Percentiles rank a stretch among this genome's conserved stretches.
These are phyloP conservation scores for Thalpophila matura DNA, from an alignment of 2,888 invertebrate genomes.

Conservation along the genomic window DNA sequence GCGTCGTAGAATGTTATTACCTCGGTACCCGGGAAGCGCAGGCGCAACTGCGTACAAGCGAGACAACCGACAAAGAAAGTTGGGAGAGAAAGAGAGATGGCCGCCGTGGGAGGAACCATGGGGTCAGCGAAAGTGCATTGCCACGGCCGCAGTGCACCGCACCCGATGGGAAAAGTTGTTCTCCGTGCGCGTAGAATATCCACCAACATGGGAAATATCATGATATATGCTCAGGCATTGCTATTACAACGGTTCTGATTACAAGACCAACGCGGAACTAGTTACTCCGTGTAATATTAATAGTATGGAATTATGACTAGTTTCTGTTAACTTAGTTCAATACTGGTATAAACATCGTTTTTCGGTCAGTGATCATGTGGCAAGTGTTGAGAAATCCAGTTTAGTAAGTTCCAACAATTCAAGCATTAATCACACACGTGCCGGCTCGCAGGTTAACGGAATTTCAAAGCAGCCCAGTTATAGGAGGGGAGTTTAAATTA, in stretches of 20 bases:
- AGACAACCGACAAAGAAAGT: conserved; percentile 80
- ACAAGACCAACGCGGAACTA: conserved; percentile 16
- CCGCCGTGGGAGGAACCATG: conserved; percentile 85
- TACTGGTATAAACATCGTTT: conserved; percentile 8
- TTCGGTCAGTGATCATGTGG: conserved; percentile 40
- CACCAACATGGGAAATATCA: conserved; percentile 74
- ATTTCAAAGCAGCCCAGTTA: conserved; percentile 19
- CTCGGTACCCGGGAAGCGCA: conserved; percentile 86
- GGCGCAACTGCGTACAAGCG: conserved; percentile 82
- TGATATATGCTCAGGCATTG: conserved; percentile 50
- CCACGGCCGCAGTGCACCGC: conserved; percentile 86
- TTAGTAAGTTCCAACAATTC: conserved; percentile 29
- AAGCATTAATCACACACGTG: conserved; percentile 13
- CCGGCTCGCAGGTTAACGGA: conserved; percentile 1
- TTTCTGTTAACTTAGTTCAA: conserved; percentile 5
- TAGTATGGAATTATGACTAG: conserved; percentile 18
- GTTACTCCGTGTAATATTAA: conserved; percentile 14
- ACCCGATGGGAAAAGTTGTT: conserved; percentile 88
- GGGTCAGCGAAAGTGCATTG: conserved; percentile 91
- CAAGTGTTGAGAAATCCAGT: conserved; percentile 26
- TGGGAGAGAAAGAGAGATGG: conserved; percentile 80
- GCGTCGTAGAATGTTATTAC: conserved; percentile 90
- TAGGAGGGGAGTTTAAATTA: conserved; percentile 43
- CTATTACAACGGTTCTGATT: conserved; percentile 55
- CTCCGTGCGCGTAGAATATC: conserved; percentile 79